Percentiles rank a stretch among this genome's conserved stretches.
Conservation (phyloP, 2,888 invertebrate genomes). For the Atethmia centrago region DNA sequence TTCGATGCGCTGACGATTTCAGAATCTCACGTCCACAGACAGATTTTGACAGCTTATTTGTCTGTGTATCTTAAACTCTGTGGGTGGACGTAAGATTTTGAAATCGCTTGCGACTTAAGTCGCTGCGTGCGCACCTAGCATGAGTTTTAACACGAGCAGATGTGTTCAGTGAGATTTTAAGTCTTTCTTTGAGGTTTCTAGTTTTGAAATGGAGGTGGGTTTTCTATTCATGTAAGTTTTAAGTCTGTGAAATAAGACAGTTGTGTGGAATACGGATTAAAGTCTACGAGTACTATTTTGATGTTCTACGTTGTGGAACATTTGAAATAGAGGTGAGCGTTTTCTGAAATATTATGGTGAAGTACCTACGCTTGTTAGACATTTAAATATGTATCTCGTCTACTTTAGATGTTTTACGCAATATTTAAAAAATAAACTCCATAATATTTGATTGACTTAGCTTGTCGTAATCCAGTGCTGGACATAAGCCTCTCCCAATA, state of each 20-base stretch:
- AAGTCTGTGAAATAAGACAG: background rate
- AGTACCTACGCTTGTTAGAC: background rate
- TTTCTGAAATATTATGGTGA: background rate
- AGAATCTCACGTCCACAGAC: background rate
- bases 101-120: too few species aligned
- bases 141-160: background rate
- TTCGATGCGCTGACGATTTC: background rate
- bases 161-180: background rate
- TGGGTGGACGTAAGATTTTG: background rate
- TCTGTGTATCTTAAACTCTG: background rate
- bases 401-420: background rate
- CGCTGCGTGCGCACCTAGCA: background rate
- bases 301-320: background rate
- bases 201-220: background rate
- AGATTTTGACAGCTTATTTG: background rate
- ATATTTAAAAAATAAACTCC: background rate
- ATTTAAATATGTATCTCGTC: background rate
- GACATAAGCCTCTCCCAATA: background rate
- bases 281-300: background rate
- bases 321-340: background rate
- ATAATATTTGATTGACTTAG: background rate
- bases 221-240: background rate
- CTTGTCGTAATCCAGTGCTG: background rate
- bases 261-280: background rate
- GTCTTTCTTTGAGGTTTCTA: background rate